Percentiles rank a stretch among this genome's conserved stretches.
Evolutionary conservation across 2,113 vertebrate genomes (phyloP).

Genomic region (Atherinomorus stipes): DNA sequence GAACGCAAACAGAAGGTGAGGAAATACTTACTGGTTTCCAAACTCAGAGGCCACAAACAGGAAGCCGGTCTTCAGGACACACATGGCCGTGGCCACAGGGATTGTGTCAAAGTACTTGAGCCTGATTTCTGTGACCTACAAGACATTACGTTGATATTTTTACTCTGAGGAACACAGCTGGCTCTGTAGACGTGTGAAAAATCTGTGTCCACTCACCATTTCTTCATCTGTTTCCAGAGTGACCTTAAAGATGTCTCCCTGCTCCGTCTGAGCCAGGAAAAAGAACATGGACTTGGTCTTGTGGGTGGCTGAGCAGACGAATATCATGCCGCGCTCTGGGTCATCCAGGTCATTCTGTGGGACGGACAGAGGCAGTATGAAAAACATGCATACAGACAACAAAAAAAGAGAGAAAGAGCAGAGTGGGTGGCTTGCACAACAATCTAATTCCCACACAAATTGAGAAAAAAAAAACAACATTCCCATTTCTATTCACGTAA

Average conservation of each 20-base stretch:
- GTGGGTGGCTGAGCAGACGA: conserved; percentile 98
- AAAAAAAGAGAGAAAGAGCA: neutral
- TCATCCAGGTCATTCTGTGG: conserved; percentile 96
- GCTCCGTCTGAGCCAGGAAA: conserved; percentile 98
- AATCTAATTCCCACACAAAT: conserved; percentile 1
- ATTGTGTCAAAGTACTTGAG: conserved; percentile 99
- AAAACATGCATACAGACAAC: neutral
- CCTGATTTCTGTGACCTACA: conserved; percentile 96
- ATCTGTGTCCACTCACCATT: conserved; percentile 87
- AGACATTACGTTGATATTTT: neutral
- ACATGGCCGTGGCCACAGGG: conserved; percentile 97
- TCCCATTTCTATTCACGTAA: neutral
- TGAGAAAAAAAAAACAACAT: neutral
- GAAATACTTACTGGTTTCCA: conserved; percentile 95
- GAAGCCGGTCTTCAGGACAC: conserved; percentile 97
- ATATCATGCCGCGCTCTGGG: conserved; percentile 98
- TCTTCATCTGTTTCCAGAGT: conserved; percentile 98
- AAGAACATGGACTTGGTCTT: conserved; percentile 99
- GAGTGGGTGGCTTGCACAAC: conserved; percentile 4
- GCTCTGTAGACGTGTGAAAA: neutral
- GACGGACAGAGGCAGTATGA: neutral
- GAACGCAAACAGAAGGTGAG: neutral
- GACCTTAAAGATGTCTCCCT: conserved; percentile 99
- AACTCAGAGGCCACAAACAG: conserved; percentile 98
- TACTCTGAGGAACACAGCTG: no score